Evolutionary conservation across 2,113 vertebrate species (phyloP), one percentile per base, ranked within the genome.

Genomic region (Macquaria australasica): DNA sequence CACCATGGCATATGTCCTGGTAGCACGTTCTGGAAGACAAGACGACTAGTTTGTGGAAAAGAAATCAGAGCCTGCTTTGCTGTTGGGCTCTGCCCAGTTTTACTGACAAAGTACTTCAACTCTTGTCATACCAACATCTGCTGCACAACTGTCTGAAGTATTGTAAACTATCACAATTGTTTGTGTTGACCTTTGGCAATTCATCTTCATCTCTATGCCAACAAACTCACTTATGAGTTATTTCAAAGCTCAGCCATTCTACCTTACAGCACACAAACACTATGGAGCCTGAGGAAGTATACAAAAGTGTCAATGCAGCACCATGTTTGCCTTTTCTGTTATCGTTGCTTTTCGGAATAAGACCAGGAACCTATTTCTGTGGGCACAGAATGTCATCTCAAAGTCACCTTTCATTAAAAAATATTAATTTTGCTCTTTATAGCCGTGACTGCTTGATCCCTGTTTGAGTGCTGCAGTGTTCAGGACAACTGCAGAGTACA

Each of bases 81-180:
- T 50, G 11, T 14, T 71, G 64, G 39, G 76, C 25, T 64, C 25
- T 48, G 82, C 16, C 14, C 71, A 48, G 45, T 55, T 63, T 55
- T 69, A 6, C 37, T 56, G 55, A 69, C 53, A 62, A 62, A 62
- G 14, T 3, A 76, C 14, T 73, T 18, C 6, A 31, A 28, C 23
- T 69, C 16, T 45, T 51, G 7, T 69, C 31, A 71, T 45, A 21
- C 10, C 6, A 63, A 70, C 76, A 60, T 75, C 37, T 72, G 59
- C 51, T 73, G 53, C 53, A 82, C 64, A 79, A 59, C 59, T 1
- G 0, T 79, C 37, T 75, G n/a, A 83, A 73, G 11, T 23, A 59
- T 31, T 31, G 53, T 76, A 70, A 87, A 79, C 20, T 50, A 68
- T 63, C 75, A 50, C 58, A 60, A 39, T n/a, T 81, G 67, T 50